A percentile compares a stretch with the other conserved stretches of the same genome.
Conservation (phyloP, 2,888 invertebrate genomes). For the Petrophora chlorosata region DNA sequence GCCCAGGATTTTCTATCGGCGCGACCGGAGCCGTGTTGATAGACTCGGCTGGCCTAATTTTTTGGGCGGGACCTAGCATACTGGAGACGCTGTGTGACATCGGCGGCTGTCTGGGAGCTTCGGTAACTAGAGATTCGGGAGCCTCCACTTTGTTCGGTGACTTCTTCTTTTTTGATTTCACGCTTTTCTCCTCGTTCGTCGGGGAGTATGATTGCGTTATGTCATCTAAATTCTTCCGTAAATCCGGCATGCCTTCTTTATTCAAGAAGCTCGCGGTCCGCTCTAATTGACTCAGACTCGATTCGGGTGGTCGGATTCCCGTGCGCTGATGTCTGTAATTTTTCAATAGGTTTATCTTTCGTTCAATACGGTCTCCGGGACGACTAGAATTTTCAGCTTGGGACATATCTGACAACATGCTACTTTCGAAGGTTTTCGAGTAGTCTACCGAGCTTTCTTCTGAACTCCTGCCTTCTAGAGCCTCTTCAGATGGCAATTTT, state of each 20-base stretch:
- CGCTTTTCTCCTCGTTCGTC: constrained; percentile 62
- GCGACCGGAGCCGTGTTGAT: constrained; percentile 43
- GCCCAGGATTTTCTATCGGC: constrained; percentile 45
- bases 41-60: constrained; percentile 46
- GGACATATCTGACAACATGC: no score
- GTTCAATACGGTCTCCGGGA: constrained; percentile 54
- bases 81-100: constrained; percentile 78
- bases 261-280: constrained; percentile 72
- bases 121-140: constrained; percentile 54
- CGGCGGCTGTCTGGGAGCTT: constrained; percentile 28
- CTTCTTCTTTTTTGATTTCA: constrained; percentile 73
- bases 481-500: constrained; percentile 71
- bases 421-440: constrained; percentile 37
- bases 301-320: constrained; percentile 65
- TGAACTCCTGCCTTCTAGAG: constrained; percentile 56
- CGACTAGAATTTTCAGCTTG: constrained; percentile 36
- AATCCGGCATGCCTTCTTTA: constrained; percentile 75
- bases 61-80: constrained; percentile 57
- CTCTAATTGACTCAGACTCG: constrained; percentile 73
- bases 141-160: constrained; percentile 65
- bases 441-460: constrained; percentile 46
- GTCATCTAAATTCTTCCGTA: constrained; percentile 75
- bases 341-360: constrained; percentile 75
- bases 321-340: constrained; percentile 78
- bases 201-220: constrained; percentile 80